Evolutionary conservation across 1,140 invertebrate species (phyloP).

Genomic region (Papilio polytes): DNA sequence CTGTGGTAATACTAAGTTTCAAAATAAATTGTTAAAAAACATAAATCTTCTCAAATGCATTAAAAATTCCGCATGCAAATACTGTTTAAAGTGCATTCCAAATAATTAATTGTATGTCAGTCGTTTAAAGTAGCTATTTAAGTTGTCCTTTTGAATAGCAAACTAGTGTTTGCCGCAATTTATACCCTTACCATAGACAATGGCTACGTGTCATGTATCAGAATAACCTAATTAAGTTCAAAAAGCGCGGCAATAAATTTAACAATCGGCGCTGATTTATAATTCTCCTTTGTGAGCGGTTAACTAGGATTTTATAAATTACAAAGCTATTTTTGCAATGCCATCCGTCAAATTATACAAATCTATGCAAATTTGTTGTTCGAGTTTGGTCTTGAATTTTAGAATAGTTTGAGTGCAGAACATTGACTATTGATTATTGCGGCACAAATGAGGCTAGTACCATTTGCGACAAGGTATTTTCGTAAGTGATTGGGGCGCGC

Average conservation of each 20-base stretch:
- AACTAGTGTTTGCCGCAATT: conserved; percentile 31
- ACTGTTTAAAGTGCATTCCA: conserved; percentile 18
- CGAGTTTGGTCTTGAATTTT: conserved; percentile 4
- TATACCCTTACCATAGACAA: conserved; percentile 35
- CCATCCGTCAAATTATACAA: conserved; percentile 38
- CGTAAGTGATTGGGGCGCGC: too few species aligned
- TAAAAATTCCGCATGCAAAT: conserved; percentile 31
- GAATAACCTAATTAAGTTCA: conserved; percentile 30
- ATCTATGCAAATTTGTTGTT: conserved; percentile 36
- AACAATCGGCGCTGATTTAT: conserved; percentile 31
- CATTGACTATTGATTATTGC: not conserved
- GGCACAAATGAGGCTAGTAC: not conserved
- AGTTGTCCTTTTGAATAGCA: conserved; percentile 3
- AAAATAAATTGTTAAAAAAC: not conserved
- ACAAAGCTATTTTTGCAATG: conserved; percentile 30
- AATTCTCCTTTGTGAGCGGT: conserved; percentile 31
- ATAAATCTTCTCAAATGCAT: conserved; percentile 12
- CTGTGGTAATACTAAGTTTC: not conserved
- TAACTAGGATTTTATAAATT: conserved; percentile 37
- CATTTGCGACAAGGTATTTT: not conserved
- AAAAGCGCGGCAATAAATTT: conserved; percentile 38
- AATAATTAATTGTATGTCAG: conserved; percentile 36
- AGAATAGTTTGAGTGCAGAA: not conserved
- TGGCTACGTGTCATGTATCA: conserved; percentile 25
- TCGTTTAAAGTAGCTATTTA: conserved; percentile 38